Percentiles rank a stretch among this genome's conserved stretches.
These are phyloP conservation scores for Psittacula echo DNA, from an alignment of 2,797 vertebrate genomes.

Conservation along the genomic window DNA sequence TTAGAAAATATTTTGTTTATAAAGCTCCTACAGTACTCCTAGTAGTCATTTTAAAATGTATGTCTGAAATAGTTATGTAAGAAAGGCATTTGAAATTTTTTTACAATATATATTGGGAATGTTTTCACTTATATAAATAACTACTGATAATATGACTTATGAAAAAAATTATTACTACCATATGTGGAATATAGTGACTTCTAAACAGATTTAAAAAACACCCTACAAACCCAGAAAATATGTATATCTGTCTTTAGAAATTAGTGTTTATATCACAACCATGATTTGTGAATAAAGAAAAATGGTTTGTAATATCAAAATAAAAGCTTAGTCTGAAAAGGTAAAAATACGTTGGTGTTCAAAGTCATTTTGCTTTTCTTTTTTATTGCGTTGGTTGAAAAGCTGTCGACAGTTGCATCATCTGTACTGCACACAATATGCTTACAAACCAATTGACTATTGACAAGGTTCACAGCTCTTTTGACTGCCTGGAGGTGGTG, in stretches of 20 bases:
- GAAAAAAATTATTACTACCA: slow-evolving; percentile 80
- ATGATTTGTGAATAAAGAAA: slow-evolving; percentile 88
- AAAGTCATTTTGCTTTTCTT: slow-evolving; percentile 64
- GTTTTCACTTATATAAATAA: slow-evolving; percentile 87
- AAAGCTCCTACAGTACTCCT: slow-evolving; percentile 75
- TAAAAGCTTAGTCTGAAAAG: slow-evolving; percentile 87
- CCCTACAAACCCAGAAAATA: slow-evolving; percentile 84
- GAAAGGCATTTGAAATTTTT: slow-evolving; percentile 79
- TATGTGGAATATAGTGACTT: slow-evolving; percentile 85
- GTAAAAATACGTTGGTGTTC: slow-evolving; percentile 63
- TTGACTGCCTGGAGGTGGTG: not conserved
- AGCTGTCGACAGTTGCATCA: not conserved
- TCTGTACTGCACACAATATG: accelerated
- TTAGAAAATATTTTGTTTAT: slow-evolving; percentile 76
- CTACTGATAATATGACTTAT: slow-evolving; percentile 84
- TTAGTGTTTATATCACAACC: slow-evolving; percentile 88
- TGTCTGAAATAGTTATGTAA: slow-evolving; percentile 83
- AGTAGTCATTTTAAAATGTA: slow-evolving; percentile 82
- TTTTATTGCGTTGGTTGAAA: not conserved
- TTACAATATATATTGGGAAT: slow-evolving; percentile 85
- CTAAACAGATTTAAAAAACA: slow-evolving; percentile 78
- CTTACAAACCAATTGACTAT: accelerated
- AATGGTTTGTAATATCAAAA: slow-evolving; percentile 89
- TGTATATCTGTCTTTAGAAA: slow-evolving; percentile 89
- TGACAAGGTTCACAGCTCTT: not conserved